Evolutionary conservation across 2,888 invertebrate species (phyloP).

Genomic region (Eristalis intricaria): DNA sequence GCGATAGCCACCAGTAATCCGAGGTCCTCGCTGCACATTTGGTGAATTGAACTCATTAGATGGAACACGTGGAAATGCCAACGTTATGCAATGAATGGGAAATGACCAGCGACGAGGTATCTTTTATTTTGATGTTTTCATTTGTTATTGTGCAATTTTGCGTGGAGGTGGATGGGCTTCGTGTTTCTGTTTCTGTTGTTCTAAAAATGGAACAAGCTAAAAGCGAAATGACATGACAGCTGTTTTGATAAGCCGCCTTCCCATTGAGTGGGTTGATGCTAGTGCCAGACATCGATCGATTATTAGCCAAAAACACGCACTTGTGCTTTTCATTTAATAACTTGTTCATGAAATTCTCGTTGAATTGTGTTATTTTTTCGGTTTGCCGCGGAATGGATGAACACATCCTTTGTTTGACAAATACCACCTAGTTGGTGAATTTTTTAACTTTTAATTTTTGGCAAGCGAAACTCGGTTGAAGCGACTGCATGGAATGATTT

Average conservation of each 20-base stretch:
- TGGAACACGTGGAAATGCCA: background rate
- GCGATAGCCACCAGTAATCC: background rate
- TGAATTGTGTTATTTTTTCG: background rate
- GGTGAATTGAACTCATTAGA: background rate
- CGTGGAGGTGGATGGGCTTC: too few species aligned
- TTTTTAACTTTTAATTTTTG: background rate
- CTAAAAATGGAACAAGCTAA: background rate
- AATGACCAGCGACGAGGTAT: background rate
- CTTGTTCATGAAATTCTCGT: background rate
- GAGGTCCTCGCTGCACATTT: background rate
- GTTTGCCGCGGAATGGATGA: background rate
- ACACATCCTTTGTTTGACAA: background rate
- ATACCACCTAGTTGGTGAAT: background rate
- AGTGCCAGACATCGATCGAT: background rate
- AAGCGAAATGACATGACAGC: background rate
- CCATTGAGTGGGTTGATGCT: background rate
- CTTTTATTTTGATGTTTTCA: background rate
- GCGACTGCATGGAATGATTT: background rate
- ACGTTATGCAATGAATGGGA: background rate
- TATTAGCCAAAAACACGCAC: background rate
- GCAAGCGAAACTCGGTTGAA: background rate
- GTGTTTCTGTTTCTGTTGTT: background rate
- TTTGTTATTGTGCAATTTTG: background rate
- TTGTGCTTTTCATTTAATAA: background rate
- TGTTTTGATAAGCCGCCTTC: background rate